A percentile compares a stretch with the other conserved stretches of the same genome.
phyloP scores from a whole-genome alignment of 2,113 vertebrate genomes.

The Tachycineta bicolor region DNA sequence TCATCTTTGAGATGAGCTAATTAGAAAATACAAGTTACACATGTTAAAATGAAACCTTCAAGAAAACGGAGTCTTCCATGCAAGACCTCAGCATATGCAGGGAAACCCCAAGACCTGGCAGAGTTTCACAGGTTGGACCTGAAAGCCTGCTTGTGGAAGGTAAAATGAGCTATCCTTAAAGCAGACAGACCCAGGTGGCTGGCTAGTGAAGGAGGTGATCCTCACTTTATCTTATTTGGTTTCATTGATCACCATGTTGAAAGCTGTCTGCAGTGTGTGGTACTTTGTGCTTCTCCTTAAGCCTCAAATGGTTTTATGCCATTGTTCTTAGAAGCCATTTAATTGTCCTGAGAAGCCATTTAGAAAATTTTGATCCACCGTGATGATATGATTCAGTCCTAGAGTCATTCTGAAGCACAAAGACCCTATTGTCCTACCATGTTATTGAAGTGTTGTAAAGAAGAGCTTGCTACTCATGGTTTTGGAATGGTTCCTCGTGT shows the following conservation, averaged over 20 bases:
- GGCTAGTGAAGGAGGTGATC: neutral
- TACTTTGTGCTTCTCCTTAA: conserved; percentile 51
- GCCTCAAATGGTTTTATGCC: neutral
- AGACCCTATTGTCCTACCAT: neutral
- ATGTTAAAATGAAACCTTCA: neutral
- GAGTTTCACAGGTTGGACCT: neutral
- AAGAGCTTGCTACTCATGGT: neutral
- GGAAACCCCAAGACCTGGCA: neutral
- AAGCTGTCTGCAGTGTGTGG: neutral
- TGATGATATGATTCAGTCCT: conserved; percentile 10
- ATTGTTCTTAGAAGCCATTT: conserved; percentile 49
- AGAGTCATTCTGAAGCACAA: conserved; percentile 26
- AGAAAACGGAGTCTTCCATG: neutral
- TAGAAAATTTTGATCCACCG: conserved; percentile 22
- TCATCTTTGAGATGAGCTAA: neutral
- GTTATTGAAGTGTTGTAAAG: neutral
- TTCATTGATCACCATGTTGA: conserved; percentile 9
- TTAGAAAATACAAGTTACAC: neutral
- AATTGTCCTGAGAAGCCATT: conserved; percentile 42
- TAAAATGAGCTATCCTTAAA: neutral
- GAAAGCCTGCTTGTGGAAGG: neutral
- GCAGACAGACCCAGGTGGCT: neutral
- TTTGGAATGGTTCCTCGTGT: neutral
- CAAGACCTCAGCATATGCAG: neutral
- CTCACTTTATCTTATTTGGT: conserved; percentile 43